phyloP scores from a whole-genome alignment of 2,888 invertebrate species.

The Dermolepida albohirtum region DNA sequence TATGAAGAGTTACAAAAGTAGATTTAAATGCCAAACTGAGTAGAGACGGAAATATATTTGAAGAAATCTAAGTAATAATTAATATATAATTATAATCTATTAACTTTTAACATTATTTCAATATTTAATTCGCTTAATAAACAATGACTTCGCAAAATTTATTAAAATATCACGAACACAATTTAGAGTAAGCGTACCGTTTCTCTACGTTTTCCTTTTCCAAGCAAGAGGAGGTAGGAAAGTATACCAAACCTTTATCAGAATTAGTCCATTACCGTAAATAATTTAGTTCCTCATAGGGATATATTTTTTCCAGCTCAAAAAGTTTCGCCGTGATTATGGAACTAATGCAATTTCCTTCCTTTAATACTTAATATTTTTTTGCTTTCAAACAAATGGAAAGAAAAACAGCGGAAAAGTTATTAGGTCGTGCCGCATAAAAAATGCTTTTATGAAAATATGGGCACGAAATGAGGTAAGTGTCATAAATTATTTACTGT shows the following conservation, averaged over 20 bases:
- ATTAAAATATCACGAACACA: too few species aligned
- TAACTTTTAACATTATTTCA: too few species aligned
- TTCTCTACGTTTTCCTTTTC: neutral
- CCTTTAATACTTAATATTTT: constrained; percentile 34
- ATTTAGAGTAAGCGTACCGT: neutral
- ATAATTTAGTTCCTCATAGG: constrained; percentile 54
- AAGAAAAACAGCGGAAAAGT: neutral
- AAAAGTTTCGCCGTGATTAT: constrained; percentile 34
- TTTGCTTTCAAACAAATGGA: neutral
- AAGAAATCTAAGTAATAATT: too few species aligned
- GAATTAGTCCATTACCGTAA: constrained; percentile 59
- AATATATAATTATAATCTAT: too few species aligned
- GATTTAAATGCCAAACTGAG: too few species aligned
- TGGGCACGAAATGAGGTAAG: too few species aligned
- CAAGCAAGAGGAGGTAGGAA: constrained; percentile 47
- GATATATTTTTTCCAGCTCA: constrained; percentile 26
- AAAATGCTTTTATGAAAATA: too few species aligned
- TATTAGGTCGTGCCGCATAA: too few species aligned
- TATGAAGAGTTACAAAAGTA: too few species aligned
- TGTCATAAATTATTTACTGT: too few species aligned
- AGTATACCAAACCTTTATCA: constrained; percentile 59
- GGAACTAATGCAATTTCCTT: constrained; percentile 29
- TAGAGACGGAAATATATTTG: too few species aligned
- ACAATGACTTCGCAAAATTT: neutral
- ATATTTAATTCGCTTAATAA: too few species aligned